A percentile compares a stretch with the other conserved stretches of the same genome.
phyloP scores from a whole-genome alignment of 2,113 vertebrate species.

The Triplophysa rosa region DNA sequence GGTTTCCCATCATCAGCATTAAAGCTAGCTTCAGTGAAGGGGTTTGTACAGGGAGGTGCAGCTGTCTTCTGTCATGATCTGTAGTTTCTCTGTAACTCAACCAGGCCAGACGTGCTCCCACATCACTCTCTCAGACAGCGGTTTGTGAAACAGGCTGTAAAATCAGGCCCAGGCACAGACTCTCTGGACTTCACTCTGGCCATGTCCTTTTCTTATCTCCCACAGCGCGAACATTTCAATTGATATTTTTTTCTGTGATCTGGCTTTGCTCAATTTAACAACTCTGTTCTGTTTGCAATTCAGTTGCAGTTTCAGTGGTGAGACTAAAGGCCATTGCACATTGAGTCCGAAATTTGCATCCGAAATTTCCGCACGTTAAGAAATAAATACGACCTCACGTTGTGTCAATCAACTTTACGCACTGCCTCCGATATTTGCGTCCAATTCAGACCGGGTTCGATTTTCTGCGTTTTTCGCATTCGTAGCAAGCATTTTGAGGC shows the following conservation, averaged over 20 bases:
- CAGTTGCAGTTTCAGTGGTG: neutral
- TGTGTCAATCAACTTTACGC: too few species aligned
- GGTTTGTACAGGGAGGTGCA: slow-evolving; percentile 60
- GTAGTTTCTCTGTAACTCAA: slow-evolving; percentile 73
- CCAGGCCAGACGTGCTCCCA: slow-evolving; percentile 56
- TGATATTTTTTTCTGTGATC: neutral
- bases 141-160: slow-evolving; percentile 22
- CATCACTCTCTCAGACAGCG: slow-evolving; percentile 42
- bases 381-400: too few species aligned
- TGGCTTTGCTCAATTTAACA: slow-evolving; percentile 10
- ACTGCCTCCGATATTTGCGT: too few species aligned
- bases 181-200: slow-evolving; percentile 9
- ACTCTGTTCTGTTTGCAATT: slow-evolving; percentile 3
- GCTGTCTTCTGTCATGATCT: slow-evolving; percentile 75
- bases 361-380: too few species aligned
- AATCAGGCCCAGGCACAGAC: slow-evolving; percentile 6
- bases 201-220: slow-evolving; percentile 19
- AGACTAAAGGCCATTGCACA: too few species aligned
- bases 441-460: too few species aligned
- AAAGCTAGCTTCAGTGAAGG: neutral
- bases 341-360: too few species aligned
- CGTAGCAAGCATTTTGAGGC: too few species aligned
- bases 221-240: slow-evolving; percentile 30
- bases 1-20: slow-evolving; percentile 11
- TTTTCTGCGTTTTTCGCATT: too few species aligned